Evolutionary conservation across 2,113 vertebrate genomes (phyloP).

Genomic region (Cryptomyrus ogoouensis): DNA sequence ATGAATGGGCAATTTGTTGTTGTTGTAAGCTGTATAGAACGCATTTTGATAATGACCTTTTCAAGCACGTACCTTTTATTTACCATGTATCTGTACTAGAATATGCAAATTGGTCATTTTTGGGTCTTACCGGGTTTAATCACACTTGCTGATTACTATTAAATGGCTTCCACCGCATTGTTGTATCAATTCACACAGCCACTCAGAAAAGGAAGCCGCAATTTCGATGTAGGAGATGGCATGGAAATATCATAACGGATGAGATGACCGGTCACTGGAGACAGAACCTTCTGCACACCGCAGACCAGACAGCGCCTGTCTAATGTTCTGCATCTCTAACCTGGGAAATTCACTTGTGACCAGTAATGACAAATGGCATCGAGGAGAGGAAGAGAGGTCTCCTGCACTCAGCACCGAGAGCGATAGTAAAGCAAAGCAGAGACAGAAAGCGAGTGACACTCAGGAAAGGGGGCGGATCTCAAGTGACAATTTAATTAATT

Average conservation of each 20-base stretch:
- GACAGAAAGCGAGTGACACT: neutral
- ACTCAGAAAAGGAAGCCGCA: neutral
- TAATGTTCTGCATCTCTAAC: neutral
- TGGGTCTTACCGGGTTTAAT: neutral
- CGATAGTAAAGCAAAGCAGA: neutral
- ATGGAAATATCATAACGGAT: neutral
- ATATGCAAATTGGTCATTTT: neutral
- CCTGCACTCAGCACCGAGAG: neutral
- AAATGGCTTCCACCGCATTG: neutral
- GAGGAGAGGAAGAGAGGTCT: neutral
- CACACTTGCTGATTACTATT: neutral
- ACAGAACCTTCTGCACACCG: neutral
- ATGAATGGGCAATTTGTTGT: slow-evolving; percentile 5
- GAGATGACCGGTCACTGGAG: neutral
- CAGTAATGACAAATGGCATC: neutral
- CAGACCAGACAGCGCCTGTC: neutral
- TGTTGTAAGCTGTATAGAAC: neutral
- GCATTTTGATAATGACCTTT: neutral
- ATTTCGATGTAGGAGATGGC: neutral
- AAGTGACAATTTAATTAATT: neutral
- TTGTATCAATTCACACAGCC: neutral
- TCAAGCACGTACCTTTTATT: neutral
- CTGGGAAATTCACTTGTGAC: neutral
- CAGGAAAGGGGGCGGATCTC: neutral
- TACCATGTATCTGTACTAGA: neutral